These are phyloP conservation scores for Menidia beryllina DNA, from an alignment of 2,113 vertebrate genomes.

Conservation along the genomic window DNA sequence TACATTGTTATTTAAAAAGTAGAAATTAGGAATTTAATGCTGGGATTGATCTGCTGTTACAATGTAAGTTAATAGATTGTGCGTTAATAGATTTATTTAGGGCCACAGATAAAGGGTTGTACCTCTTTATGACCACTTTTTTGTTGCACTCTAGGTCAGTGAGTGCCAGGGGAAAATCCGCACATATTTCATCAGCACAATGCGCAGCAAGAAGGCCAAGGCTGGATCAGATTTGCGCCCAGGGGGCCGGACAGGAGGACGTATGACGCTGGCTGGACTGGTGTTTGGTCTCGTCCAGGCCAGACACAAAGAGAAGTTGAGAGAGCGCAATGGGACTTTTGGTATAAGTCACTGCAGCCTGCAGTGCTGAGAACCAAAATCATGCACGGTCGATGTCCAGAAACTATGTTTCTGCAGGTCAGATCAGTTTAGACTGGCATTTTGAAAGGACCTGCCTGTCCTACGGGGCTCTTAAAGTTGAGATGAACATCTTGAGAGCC, in stretches of 20 bases:
- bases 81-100: neutral
- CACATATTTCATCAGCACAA: constrained; percentile 94
- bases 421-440: neutral
- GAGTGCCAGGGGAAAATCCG: constrained; percentile 93
- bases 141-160: constrained; percentile 75
- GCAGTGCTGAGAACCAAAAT: constrained; percentile 42
- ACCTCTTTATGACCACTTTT: neutral
- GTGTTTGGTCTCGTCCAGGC: constrained; percentile 93
- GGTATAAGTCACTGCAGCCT: constrained; percentile 21
- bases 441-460: neutral
- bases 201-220: constrained; percentile 78
- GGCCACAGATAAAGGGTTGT: neutral
- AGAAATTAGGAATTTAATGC: neutral
- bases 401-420: constrained; percentile 12
- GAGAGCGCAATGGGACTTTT: constrained; percentile 83
- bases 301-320: constrained; percentile 91
- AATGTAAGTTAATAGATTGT: too few species aligned
- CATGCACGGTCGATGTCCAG: neutral
- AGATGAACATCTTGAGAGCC: constrained; percentile 1
- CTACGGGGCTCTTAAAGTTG: neutral
- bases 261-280: constrained; percentile 90
- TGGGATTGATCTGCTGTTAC: neutral
- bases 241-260: constrained; percentile 80
- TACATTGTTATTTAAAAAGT: neutral
- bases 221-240: constrained; percentile 68